A percentile compares a stretch with the other conserved stretches of the same genome.
These are phyloP conservation scores for Pocillopora damicornis DNA, from an alignment of 64 coral and sea anemone genomes.

Conservation along the genomic window DNA sequence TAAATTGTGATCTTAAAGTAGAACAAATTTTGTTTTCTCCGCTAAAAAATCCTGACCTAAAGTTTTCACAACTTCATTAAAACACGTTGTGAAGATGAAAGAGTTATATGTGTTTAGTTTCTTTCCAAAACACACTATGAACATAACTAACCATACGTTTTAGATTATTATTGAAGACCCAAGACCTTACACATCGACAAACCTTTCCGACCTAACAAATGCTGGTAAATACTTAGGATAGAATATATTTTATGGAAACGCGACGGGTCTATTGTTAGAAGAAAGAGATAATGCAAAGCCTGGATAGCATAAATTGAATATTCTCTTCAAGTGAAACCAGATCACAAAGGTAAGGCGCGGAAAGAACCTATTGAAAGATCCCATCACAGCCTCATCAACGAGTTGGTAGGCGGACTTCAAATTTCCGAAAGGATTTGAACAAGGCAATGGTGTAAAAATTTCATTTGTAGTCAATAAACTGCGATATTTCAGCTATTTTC, in stretches of 20 bases:
- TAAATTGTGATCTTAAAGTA: background rate
- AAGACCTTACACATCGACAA: background rate
- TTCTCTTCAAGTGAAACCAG: background rate
- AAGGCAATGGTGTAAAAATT: background rate
- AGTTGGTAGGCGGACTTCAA: background rate
- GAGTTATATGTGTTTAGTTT: background rate
- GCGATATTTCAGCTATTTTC: background rate
- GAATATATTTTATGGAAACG: background rate
- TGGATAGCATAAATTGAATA: background rate
- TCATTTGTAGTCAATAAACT: conserved; percentile 5
- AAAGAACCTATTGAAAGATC: background rate
- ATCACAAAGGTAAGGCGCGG: background rate
- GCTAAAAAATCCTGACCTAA: background rate
- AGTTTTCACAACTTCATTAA: background rate
- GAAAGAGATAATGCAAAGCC: background rate
- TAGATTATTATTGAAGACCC: background rate
- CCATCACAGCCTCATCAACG: background rate
- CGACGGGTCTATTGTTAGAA: background rate
- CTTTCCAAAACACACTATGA: background rate
- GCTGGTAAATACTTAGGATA: background rate
- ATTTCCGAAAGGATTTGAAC: background rate
- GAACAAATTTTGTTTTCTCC: background rate
- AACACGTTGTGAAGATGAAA: background rate
- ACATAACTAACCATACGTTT: background rate
- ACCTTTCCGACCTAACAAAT: background rate